Evolutionary conservation across 2,113 vertebrate genomes (phyloP), one percentile per base, ranked within the genome.

Genomic region (Desmodus rotundus): DNA sequence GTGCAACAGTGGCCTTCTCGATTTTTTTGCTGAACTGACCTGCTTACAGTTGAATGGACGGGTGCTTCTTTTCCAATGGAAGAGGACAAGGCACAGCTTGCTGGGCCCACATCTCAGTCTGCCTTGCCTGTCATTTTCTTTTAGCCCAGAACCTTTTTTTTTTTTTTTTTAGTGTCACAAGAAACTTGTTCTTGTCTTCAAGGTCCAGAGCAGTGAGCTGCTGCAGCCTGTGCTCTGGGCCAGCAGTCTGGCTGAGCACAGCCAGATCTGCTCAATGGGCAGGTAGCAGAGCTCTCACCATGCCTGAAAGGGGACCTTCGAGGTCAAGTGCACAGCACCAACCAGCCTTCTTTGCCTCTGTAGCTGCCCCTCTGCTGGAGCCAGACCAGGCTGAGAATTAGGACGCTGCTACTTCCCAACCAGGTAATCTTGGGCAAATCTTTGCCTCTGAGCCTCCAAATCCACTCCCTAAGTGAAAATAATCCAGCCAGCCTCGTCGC

Each of bases 131-230:
- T 12, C 36, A 41, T 80, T 87, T 88, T 41, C 8, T 78, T 92
- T 89, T 31, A 91, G 33, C 36, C 47, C 20, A 61, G 76, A 89
- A 93, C 28, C 7, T 24, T 80, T 92, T 78, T 81, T 45, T 80
- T 92, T 78, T 81, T 45, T 41, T n/a, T 81, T 58, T 20, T 45
- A 3, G 52, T 13, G 36, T 84, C 70, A 84, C 12, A 76, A 58
- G 16, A 43, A 87, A 58, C 74, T 65, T 76, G 58, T 89, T 38
- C 70, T 92, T 92, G 58, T 90, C 89, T 87, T 94, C 38, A 83
- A 73, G 43, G 90, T 92, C 52, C 31, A 0, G 22, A 76, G 17
- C 83, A 47, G 38, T 0, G 0, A 73, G 61, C 26, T 24, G 9
- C 22, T 38, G 45, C 41, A 73, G 86, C 24, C 2, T 3, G 5